phyloP scores from a whole-genome alignment of 2,113 vertebrate species.

The Eurypyga helias region DNA sequence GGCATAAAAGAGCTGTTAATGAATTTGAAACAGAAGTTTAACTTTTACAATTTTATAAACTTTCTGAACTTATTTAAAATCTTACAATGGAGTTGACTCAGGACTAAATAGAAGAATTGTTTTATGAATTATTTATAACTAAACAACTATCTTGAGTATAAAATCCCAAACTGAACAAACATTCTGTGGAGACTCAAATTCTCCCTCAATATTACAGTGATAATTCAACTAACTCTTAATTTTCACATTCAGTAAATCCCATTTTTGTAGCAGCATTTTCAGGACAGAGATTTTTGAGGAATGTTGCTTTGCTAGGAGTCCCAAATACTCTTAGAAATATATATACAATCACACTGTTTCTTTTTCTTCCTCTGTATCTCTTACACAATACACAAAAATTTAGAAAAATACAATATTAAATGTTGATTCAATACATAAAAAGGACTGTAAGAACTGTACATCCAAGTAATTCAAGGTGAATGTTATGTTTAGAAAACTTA shows the following conservation, averaged over 20 bases:
- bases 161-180: background rate
- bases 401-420: background rate
- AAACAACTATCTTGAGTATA: background rate
- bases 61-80: background rate
- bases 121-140: background rate
- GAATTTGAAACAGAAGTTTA: background rate
- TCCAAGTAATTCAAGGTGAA: background rate
- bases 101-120: background rate
- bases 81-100: background rate
- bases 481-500: background rate
- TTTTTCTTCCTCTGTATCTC: background rate
- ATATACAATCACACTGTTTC: background rate
- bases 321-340: background rate
- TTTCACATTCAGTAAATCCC: background rate
- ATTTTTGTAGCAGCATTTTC: background rate
- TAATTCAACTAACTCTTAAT: background rate
- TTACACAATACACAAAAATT: background rate
- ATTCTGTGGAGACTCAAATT: background rate
- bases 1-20: background rate
- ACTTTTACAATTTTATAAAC: background rate
- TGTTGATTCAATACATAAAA: background rate
- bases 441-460: background rate
- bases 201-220: background rate
- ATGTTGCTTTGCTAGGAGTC: background rate
- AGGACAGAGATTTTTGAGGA: background rate